Percentiles rank a stretch among this genome's conserved stretches.
These are phyloP conservation scores for Solenopsis fugax DNA, from an alignment of 1,140 invertebrate species.

Conservation along the genomic window DNA sequence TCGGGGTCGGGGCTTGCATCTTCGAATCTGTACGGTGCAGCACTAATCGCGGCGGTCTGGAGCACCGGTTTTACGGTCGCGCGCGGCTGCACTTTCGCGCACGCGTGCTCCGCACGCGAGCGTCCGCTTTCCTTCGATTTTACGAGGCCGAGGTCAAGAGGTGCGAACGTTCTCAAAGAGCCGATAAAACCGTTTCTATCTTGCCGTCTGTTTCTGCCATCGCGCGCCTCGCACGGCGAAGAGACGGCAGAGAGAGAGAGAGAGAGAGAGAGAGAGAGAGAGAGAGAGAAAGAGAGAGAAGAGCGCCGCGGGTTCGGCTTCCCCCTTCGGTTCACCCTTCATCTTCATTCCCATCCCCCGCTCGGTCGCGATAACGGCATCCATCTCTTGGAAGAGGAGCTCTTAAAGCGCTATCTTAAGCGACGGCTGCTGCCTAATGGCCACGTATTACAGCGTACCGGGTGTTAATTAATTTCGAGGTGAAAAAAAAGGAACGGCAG, in stretches of 20 bases:
- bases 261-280: not conserved
- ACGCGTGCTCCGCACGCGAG: conserved; percentile 53
- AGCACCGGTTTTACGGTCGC: conserved; percentile 37
- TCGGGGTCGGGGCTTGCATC: conserved; percentile 16
- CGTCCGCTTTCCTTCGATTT: conserved; percentile 73
- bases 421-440: conserved; percentile 72
- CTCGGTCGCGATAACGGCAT: conserved; percentile 67
- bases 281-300: not conserved
- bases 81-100: conserved; percentile 43
- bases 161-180: conserved; percentile 73
- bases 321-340: not conserved
- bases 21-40: conserved; percentile 44
- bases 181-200: conserved; percentile 51
- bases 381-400: conserved; percentile 65
- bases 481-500: conserved; percentile 29
- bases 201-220: conserved; percentile 51
- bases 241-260: not conserved
- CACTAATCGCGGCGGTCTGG: conserved; percentile 51
- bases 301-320: not conserved
- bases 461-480: conserved; percentile 76
- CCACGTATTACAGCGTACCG: conserved; percentile 63
- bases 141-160: conserved; percentile 74
- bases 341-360: conserved; percentile 1
- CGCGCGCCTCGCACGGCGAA: not conserved
- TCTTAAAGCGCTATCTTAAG: conserved; percentile 76